phyloP scores from a whole-genome alignment of 1,140 invertebrate genomes.

The Dendrolimus punctatus region DNA sequence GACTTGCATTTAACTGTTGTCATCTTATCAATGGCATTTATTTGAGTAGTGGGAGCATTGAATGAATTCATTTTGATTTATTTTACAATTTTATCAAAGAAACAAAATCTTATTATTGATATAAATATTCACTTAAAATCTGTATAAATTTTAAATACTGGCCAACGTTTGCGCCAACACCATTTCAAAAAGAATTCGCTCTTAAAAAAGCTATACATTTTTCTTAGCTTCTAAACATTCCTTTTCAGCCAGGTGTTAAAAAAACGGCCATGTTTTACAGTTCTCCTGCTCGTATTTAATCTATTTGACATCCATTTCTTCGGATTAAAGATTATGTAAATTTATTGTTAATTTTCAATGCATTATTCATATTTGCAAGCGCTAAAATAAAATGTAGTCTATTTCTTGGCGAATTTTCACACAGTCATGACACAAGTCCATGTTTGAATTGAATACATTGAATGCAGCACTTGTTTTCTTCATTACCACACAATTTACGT shows the following conservation, averaged over 20 bases:
- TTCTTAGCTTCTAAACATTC: constrained; percentile 20
- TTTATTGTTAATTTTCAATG: constrained; percentile 20
- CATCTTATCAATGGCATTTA: constrained; percentile 64
- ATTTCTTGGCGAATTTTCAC: too few species aligned
- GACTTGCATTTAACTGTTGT: constrained; percentile 68
- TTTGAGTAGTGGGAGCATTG: constrained; percentile 61
- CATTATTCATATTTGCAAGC: background rate
- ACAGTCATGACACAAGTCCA: too few species aligned
- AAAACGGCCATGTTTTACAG: constrained; percentile 40
- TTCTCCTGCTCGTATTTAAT: background rate
- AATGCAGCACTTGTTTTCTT: too few species aligned
- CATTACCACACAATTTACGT: constrained; percentile 8
- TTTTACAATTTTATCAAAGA: constrained; percentile 8
- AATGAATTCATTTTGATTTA: constrained; percentile 58
- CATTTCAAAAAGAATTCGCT: constrained; percentile 48
- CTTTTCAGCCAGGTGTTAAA: constrained; percentile 38
- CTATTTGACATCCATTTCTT: too few species aligned
- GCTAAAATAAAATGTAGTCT: too few species aligned
- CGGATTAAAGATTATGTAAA: constrained; percentile 5
- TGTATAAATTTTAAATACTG: constrained; percentile 19
- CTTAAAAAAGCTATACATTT: constrained; percentile 35
- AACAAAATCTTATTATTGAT: background rate
- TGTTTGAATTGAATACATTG: too few species aligned
- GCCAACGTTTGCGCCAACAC: constrained; percentile 61
- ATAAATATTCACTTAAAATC: background rate